A percentile compares a stretch with the other conserved stretches of the same genome.
Evolutionary conservation across 2,888 invertebrate species (phyloP).

Genomic region (Halocaridina rubra): DNA sequence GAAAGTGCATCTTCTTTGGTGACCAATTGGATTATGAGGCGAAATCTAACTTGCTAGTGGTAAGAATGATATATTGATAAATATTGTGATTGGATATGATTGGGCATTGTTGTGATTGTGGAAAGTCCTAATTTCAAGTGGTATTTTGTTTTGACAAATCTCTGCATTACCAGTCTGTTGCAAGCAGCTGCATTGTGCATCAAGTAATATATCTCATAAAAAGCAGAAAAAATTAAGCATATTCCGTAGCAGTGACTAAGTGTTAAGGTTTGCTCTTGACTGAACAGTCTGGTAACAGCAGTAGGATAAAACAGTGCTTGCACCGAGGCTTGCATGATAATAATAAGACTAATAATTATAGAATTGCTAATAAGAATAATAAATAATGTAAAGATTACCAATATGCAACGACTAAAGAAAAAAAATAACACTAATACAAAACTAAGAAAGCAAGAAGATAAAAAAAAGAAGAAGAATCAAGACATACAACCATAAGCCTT

Average conservation of each 20-base stretch:
- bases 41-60: too few relatives aligned
- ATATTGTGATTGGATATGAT: background rate
- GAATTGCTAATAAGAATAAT: background rate
- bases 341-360: background rate
- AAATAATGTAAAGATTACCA: background rate
- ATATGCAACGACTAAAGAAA: conserved; percentile 1
- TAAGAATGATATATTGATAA: too few relatives aligned
- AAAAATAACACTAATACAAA: background rate
- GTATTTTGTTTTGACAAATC: too few relatives aligned
- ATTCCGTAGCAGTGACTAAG: too few relatives aligned
- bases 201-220: too few relatives aligned
- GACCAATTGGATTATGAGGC: too few relatives aligned
- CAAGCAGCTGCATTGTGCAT: background rate
- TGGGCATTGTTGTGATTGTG: background rate
- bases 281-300: background rate
- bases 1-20: too few relatives aligned
- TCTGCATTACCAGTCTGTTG: background rate
- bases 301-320: background rate
- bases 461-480: too few relatives aligned
- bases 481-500: background rate
- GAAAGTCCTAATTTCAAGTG: background rate
- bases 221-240: too few relatives aligned
- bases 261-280: too few relatives aligned
- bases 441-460: background rate
- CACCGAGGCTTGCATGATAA: background rate